phyloP scores from a whole-genome alignment of 2,113 vertebrate genomes.

The Brachyistius frenatus region DNA sequence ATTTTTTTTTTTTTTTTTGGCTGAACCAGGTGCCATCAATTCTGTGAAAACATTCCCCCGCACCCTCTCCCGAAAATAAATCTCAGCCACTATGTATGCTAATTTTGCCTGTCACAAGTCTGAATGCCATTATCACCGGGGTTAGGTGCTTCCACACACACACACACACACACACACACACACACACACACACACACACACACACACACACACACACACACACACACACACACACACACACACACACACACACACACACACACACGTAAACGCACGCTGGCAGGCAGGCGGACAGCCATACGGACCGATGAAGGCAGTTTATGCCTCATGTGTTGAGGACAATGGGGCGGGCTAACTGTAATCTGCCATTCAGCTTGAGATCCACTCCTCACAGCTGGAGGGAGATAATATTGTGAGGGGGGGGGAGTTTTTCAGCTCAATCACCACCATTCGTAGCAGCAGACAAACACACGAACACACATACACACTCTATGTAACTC shows the following conservation, averaged over 20 bases:
- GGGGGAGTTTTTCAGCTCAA: conserved; percentile 39
- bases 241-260: conserved; percentile 13
- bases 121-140: conserved; percentile 66
- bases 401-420: conserved; percentile 60
- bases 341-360: conserved; percentile 39
- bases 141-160: conserved; percentile 55
- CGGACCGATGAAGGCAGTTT: not conserved
- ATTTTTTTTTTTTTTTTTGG: not conserved
- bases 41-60: conserved; percentile 32
- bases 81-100: conserved; percentile 75
- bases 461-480: not conserved
- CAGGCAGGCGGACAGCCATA: conserved; percentile 1
- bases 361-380: conserved; percentile 59
- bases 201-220: conserved; percentile 3
- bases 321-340: conserved; percentile 42
- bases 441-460: conserved; percentile 32
- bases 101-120: conserved; percentile 70
- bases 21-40: conserved; percentile 38
- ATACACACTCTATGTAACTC: not conserved
- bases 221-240: not conserved
- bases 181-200: conserved; percentile 7
- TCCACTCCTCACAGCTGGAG: conserved; percentile 48
- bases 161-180: conserved; percentile 19
- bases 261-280: not conserved
- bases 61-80: conserved; percentile 44